These are phyloP conservation scores for Drosophila mimica DNA, from an alignment of 2,888 invertebrate species.

Conservation along the genomic window DNA sequence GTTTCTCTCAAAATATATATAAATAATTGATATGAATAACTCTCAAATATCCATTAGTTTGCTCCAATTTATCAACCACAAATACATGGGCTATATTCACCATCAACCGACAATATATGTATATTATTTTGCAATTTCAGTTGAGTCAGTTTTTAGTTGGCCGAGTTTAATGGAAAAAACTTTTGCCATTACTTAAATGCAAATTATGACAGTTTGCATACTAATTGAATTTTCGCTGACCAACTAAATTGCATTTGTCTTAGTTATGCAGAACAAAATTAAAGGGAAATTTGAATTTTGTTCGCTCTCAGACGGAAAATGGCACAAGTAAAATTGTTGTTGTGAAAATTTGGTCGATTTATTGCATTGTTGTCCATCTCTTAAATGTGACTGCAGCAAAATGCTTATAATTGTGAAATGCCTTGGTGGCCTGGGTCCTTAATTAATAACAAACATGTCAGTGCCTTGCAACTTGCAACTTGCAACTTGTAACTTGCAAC, in stretches of 20 bases:
- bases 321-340: slow-evolving; percentile 1
- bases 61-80: background rate
- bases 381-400: background rate
- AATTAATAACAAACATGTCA: slow-evolving; percentile 41
- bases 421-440: slow-evolving; percentile 1
- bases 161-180: slow-evolving; percentile 64
- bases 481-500: slow-evolving; percentile 16
- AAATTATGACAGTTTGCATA: slow-evolving; percentile 69
- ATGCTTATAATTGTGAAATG: slow-evolving; percentile 15
- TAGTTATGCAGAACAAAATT: slow-evolving; percentile 41
- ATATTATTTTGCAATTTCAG: slow-evolving; percentile 25
- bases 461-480: slow-evolving; percentile 17
- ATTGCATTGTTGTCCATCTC: background rate
- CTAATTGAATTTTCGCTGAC: slow-evolving; percentile 57
- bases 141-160: slow-evolving; percentile 13
- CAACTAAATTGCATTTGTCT: slow-evolving; percentile 52
- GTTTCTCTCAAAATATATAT: background rate
- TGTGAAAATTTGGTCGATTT: background rate
- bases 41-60: background rate
- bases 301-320: background rate
- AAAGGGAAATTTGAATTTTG: slow-evolving; percentile 10
- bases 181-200: slow-evolving; percentile 73
- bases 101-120: background rate
- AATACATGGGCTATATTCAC: background rate
- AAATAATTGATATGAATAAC: background rate